Evolutionary conservation across 2,888 invertebrate species (phyloP), one percentile per base, ranked within the genome.

Genomic region (Zygothrica quintamaculata): DNA sequence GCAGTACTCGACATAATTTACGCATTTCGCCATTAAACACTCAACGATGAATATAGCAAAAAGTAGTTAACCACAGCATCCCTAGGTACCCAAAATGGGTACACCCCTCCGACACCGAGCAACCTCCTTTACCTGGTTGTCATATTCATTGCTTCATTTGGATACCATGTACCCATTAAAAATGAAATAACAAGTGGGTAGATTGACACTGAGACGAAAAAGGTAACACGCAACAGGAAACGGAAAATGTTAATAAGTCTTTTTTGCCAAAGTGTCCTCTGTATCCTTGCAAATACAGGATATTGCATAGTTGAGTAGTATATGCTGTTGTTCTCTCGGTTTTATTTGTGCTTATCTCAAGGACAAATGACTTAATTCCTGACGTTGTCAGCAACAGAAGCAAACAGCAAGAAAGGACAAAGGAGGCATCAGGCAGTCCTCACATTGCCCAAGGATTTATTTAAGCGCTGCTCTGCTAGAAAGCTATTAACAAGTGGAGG

Each of bases 11-110:
- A 82, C 89, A 90, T 85, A 88, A 81, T 89, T 89, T 86, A 87
- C 86, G 86, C 87, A 89, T 89, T 89, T 89, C 66, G 72, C 79
- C 88, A 88, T 89, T 89, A 89, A 87, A 73, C 80, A 88, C 89
- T 89, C 71, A 65, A 57, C 56, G 60, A 13, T 55, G 64, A 74
- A 53, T 51, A 48, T 33, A 6, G 43, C 9, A 7, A 43, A n/a
- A 12, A 12, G 29, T 13, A 11, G 43, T 43, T 18, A 25, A 11
- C 11, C 39, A 43, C 36, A 16, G 36, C 36, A 9, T 12, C 13
- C 36, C 18, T 22, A 3, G 18, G 3, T 22, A 22, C 18, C 18
- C 18, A 2, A 22, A 34, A 22, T 22, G 18, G 33, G 7, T 33
- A n/a, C 25, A 26, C 15, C 15, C 11, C 25, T 53, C 34, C 40